phyloP scores from a whole-genome alignment of 2,888 invertebrate species.

The Folsomia manolachei region DNA sequence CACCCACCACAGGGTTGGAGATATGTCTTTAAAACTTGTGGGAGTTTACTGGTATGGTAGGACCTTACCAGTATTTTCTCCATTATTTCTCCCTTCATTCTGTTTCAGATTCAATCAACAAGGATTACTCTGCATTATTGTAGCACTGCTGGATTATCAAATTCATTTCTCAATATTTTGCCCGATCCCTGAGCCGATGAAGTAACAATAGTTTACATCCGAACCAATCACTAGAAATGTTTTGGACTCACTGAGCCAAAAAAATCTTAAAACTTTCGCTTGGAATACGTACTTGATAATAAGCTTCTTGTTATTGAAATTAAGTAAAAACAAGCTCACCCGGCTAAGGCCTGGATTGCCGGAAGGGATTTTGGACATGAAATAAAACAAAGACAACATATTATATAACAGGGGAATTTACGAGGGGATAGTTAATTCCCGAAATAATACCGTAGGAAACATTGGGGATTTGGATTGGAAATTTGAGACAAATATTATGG shows the following conservation, averaged over 20 bases:
- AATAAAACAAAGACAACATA: background rate
- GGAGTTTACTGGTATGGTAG: no score
- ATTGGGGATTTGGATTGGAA: background rate
- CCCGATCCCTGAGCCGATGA: no score
- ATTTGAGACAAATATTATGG: background rate
- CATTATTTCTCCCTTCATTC: background rate
- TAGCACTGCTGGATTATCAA: background rate
- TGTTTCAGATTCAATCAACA: background rate
- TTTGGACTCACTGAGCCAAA: background rate
- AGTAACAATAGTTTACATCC: no score
- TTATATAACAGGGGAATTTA: background rate
- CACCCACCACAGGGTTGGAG: background rate
- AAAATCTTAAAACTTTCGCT: background rate
- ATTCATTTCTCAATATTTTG: background rate
- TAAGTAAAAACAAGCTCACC: background rate
- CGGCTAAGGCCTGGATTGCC: background rate
- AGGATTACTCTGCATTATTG: background rate
- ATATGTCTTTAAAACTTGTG: background rate
- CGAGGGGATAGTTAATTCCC: no score
- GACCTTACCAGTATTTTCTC: no score
- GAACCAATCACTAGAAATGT: background rate
- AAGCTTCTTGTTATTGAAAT: background rate
- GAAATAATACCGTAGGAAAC: background rate
- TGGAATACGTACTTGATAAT: no score
- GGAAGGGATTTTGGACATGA: constrained; percentile 1